These are phyloP conservation scores for Pyrrhia umbra DNA, from an alignment of 2,888 invertebrate species.

Conservation along the genomic window DNA sequence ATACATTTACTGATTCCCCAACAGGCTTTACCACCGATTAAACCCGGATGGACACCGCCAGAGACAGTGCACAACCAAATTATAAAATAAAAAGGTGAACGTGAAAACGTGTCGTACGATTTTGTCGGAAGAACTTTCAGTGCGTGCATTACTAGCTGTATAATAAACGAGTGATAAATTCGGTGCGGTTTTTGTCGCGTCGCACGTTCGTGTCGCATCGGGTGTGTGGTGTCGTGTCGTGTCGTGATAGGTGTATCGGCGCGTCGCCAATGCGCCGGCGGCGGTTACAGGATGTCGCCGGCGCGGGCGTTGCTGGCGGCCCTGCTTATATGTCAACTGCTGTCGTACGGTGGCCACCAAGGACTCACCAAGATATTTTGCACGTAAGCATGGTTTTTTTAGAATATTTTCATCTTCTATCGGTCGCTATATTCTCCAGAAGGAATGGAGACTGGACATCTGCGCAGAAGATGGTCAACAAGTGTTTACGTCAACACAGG, in stretches of 20 bases:
- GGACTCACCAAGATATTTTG: slow-evolving; percentile 89
- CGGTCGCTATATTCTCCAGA: no score
- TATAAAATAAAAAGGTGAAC: slow-evolving; percentile 42
- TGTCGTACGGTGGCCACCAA: slow-evolving; percentile 89
- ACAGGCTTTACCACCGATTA: slow-evolving; percentile 38
- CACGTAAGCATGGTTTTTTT: slow-evolving; percentile 78
- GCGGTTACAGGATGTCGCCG: slow-evolving; percentile 87
- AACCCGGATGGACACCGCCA: slow-evolving; percentile 36
- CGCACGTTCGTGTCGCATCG: slow-evolving; percentile 42
- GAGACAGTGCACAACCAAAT: slow-evolving; percentile 25
- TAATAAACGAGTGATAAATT: slow-evolving; percentile 10
- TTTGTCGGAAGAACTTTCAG: neutral
- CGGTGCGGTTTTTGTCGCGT: slow-evolving; percentile 32
- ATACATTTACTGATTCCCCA: slow-evolving; percentile 19
- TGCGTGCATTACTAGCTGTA: slow-evolving; percentile 1
- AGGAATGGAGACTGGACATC: no score
- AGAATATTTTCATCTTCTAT: neutral
- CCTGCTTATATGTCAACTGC: slow-evolving; percentile 86
- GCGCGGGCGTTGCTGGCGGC: slow-evolving; percentile 88
- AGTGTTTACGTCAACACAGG: no score
- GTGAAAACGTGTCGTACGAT: slow-evolving; percentile 7
- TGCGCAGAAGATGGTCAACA: no score
- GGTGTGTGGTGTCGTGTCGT: slow-evolving; percentile 65
- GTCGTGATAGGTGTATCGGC: slow-evolving; percentile 82
- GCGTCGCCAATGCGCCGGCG: slow-evolving; percentile 87